Base-by-base conservation (phyloP, 2,888 invertebrate genomes). In the Phragmatobia fuliginosa region DNA sequence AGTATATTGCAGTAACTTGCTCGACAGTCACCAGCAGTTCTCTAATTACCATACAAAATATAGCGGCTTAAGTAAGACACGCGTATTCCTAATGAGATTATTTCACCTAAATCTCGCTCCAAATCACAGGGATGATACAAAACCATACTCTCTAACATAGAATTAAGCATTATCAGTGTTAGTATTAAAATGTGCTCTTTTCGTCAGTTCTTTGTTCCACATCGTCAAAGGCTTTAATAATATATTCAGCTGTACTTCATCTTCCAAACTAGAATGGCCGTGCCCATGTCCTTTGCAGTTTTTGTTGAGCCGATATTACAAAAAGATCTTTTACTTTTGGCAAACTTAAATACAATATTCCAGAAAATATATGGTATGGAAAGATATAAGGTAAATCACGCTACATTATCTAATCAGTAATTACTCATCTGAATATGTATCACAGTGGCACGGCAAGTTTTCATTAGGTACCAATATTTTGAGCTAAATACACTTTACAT, bases 141-240 rank as follows among this genome's bases (percentile, higher is more conserved):
- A 63, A 58, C n/a, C 56, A 8, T 11, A 70, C 74, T 79, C 81
- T 81, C 74, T 81, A 71, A 58, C 70, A 70, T 80, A 78, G 72
- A 61, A 65, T 72, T 67, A 66, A 78, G 64, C 28, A 70, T 71
- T 76, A 71, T 79, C 74, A 68, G 67, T 74, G 71, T 81, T 76
- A 80, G 76, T 68, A 60, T 80, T 56, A 14, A 31, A 70, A 78
- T 71, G 68, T 75, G 68, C 62, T 72, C 80, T 71, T 79, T 80
- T 74, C 68, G 62, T 77, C 62, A 52, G 38, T 66, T 59, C 6
- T 41, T 66, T 41, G 58, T 66, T 59, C 41, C 56, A 38, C 52
- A 58, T 28, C 31, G 38, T 33, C 25, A 31, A 32, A 58, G 36
- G 67, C 31, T 71, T 58, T 65, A 4, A 28, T 18, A 28, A 62